Conservation (phyloP, 2,797 vertebrate genomes). For the Florisuga fusca region DNA sequence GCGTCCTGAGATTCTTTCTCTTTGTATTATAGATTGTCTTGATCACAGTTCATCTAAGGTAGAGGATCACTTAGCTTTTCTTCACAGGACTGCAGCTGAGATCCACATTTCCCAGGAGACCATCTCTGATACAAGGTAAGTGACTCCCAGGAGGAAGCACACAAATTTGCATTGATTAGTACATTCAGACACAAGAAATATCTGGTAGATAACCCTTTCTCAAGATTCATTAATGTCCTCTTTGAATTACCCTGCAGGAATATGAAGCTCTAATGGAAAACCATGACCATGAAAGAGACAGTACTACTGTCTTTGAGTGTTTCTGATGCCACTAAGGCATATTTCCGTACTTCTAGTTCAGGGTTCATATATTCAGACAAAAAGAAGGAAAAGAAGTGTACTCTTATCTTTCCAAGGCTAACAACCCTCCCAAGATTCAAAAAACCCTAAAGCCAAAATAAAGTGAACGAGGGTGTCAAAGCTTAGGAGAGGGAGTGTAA, state of each 20-base stretch:
- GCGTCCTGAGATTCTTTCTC: slow-evolving; percentile 31
- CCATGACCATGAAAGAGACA: background rate
- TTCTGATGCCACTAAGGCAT: background rate
- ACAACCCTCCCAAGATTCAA: background rate
- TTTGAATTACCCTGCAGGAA: background rate
- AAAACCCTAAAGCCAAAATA: background rate
- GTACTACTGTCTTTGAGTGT: background rate
- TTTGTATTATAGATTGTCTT: slow-evolving; percentile 46
- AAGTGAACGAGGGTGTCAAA: background rate
- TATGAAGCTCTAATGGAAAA: background rate
- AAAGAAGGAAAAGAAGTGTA: fast-evolving
- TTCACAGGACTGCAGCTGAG: slow-evolving; percentile 42
- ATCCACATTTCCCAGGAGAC: background rate
- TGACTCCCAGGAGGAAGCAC: background rate
- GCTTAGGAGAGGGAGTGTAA: background rate
- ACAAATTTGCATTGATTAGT: slow-evolving; percentile 21
- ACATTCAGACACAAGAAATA: background rate
- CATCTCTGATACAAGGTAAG: background rate
- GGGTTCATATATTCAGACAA: background rate
- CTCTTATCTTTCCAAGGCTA: background rate
- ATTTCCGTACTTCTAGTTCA: background rate
- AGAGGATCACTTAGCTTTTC: slow-evolving; percentile 32
- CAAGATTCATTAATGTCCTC: background rate
- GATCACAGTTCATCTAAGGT: slow-evolving; percentile 25
- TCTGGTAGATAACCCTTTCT: background rate